Percentiles rank a stretch among this genome's conserved stretches.
Conservation (phyloP, 2,113 vertebrate genomes). For the Lepus timidus region DNA sequence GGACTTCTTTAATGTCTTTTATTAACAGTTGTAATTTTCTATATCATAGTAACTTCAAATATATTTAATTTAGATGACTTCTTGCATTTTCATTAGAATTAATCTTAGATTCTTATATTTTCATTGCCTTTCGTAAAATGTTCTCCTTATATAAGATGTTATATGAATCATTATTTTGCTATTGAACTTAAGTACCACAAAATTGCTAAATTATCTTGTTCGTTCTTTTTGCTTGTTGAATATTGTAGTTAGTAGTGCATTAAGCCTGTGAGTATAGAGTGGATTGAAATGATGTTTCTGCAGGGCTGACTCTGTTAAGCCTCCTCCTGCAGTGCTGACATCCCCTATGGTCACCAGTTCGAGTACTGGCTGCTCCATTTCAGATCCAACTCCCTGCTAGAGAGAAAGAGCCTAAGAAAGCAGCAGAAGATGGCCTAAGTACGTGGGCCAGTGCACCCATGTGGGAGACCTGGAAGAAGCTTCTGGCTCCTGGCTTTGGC, state of each 20-base stretch:
- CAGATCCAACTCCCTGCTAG: too few species aligned
- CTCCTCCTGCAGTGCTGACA: too few species aligned
- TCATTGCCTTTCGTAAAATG: neutral
- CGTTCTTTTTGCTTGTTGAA: neutral
- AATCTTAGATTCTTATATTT: neutral
- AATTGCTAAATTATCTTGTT: slow-evolving; percentile 24
- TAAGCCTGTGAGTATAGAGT: too few species aligned
- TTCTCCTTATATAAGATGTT: neutral
- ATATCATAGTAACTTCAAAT: neutral
- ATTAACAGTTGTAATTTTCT: slow-evolving; percentile 10
- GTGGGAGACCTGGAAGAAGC: too few species aligned
- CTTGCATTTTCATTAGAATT: slow-evolving; percentile 18
- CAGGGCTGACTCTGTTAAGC: too few species aligned
- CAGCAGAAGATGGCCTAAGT: too few species aligned
- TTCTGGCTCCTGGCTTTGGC: too few species aligned
- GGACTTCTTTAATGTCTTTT: slow-evolving; percentile 2
- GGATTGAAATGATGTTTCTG: too few species aligned
- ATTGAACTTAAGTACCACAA: neutral
- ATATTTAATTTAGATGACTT: neutral
- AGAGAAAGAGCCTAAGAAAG: too few species aligned
- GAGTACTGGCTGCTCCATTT: too few species aligned
- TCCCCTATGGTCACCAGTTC: too few species aligned
- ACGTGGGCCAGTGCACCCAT: too few species aligned
- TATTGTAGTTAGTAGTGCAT: neutral
- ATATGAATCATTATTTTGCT: slow-evolving; percentile 14